A percentile compares a stretch with the other conserved stretches of the same genome.
Conservation (phyloP, 2,797 vertebrate genomes). For the Brachyalestes nurse region DNA sequence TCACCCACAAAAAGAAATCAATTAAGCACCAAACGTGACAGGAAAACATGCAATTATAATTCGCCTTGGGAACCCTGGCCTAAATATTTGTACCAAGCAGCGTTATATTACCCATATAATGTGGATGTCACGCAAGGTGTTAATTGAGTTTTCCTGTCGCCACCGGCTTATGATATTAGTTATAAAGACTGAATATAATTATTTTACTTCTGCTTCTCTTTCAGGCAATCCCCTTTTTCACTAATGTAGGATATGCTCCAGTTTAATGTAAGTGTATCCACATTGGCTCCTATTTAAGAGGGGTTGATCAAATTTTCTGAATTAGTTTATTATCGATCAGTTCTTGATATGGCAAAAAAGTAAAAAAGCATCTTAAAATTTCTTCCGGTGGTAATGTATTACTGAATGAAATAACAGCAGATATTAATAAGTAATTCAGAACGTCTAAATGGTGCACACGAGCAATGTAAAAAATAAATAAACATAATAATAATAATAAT, state of each 20-base stretch:
- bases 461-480: too few species aligned
- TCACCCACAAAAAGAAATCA: neutral
- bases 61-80: neutral
- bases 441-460: neutral
- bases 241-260: constrained; percentile 55
- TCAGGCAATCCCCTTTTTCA: constrained; percentile 21
- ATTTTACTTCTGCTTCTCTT: constrained; percentile 1
- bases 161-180: neutral
- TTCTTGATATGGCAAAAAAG: too few species aligned
- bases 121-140: neutral
- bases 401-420: too few species aligned
- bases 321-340: too few species aligned
- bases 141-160: neutral
- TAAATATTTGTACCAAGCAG: neutral
- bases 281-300: too few species aligned
- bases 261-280: constrained; percentile 29
- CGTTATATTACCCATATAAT: neutral
- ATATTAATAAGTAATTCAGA: too few species aligned
- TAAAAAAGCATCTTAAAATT: neutral
- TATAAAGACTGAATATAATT: constrained; percentile 5
- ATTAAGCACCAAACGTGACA: neutral
- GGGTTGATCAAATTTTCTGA: too few species aligned
- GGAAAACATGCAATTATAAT: neutral
- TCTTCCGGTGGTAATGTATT: too few species aligned
- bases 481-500: too few species aligned